Evolutionary conservation across 2,797 vertebrate species (phyloP).

Genomic region (Pygocentrus nattereri): DNA sequence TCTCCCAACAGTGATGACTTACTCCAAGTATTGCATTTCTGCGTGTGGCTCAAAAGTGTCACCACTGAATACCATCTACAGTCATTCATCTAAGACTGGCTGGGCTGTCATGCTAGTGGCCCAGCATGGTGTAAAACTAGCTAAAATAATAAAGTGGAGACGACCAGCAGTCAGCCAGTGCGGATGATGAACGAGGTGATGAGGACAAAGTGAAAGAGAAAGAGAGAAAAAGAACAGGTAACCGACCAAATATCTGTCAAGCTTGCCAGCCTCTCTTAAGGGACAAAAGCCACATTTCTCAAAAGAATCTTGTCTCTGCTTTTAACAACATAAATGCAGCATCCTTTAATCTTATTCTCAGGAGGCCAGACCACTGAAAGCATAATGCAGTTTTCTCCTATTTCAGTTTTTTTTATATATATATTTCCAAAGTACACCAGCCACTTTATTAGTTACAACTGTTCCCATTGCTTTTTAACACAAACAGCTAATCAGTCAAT

Average conservation of each 20-base stretch:
- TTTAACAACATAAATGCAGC: background rate
- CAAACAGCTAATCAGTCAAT: too few species aligned
- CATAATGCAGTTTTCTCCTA: background rate
- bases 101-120: constrained; percentile 56
- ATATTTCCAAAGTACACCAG: background rate
- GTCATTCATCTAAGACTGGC: constrained; percentile 62
- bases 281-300: constrained; percentile 20
- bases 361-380: background rate
- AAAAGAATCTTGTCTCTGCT: background rate
- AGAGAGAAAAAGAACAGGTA: constrained; percentile 37
- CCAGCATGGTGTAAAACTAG: constrained; percentile 57
- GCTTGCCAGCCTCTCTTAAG: constrained; percentile 21
- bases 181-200: constrained; percentile 57
- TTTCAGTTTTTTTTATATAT: background rate
- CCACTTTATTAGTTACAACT: too few species aligned
- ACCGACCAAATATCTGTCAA: constrained; percentile 44
- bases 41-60: constrained; percentile 36
- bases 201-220: constrained; percentile 34
- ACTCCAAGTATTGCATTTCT: constrained; percentile 45
- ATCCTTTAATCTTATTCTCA: constrained; percentile 7
- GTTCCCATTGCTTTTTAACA: too few species aligned
- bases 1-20: constrained; percentile 32
- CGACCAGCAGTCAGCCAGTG: constrained; percentile 35
- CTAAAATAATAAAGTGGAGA: constrained; percentile 65
- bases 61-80: constrained; percentile 44